Evolutionary conservation across 2,888 invertebrate genomes (phyloP).

Genomic region (Lochmaea capreae): DNA sequence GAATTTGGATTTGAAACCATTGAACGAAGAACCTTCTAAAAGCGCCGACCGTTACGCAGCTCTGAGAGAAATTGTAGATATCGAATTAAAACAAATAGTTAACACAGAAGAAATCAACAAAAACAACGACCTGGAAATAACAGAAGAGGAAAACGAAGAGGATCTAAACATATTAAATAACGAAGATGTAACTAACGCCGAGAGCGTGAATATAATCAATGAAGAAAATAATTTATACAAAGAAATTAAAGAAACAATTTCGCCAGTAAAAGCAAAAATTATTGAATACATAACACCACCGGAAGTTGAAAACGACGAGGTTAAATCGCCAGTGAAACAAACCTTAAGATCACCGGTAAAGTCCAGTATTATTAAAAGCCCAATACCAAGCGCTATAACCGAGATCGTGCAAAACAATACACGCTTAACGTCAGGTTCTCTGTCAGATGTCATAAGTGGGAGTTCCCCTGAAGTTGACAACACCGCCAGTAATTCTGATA

Average conservation of each 20-base stretch:
- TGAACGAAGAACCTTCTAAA: constrained; percentile 35
- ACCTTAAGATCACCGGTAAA: constrained; percentile 51
- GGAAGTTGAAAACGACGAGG: constrained; percentile 30
- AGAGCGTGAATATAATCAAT: constrained; percentile 47
- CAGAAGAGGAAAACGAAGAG: constrained; percentile 52
- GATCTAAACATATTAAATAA: constrained; percentile 42
- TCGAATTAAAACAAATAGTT: constrained; percentile 63
- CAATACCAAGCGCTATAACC: constrained; percentile 63
- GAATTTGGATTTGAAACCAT: constrained; percentile 47
- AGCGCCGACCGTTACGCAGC: constrained; percentile 77
- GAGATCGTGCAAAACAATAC: constrained; percentile 61
- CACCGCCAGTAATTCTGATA: constrained; percentile 63
- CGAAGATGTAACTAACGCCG: constrained; percentile 43
- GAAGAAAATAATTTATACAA: constrained; percentile 38
- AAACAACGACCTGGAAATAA: constrained; percentile 67
- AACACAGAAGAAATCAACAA: constrained; percentile 65
- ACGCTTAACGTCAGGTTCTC: constrained; percentile 71
- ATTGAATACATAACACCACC: constrained; percentile 45
- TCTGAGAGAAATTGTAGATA: constrained; percentile 78
- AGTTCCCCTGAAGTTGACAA: constrained; percentile 74
- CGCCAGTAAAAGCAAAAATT: constrained; percentile 42
- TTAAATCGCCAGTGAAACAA: constrained; percentile 38
- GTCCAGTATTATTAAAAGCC: constrained; percentile 60
- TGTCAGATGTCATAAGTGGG: constrained; percentile 74
- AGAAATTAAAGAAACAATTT: constrained; percentile 45